Conservation (phyloP, 1,140 invertebrate genomes). For the Catajapyx aquilonaris region DNA sequence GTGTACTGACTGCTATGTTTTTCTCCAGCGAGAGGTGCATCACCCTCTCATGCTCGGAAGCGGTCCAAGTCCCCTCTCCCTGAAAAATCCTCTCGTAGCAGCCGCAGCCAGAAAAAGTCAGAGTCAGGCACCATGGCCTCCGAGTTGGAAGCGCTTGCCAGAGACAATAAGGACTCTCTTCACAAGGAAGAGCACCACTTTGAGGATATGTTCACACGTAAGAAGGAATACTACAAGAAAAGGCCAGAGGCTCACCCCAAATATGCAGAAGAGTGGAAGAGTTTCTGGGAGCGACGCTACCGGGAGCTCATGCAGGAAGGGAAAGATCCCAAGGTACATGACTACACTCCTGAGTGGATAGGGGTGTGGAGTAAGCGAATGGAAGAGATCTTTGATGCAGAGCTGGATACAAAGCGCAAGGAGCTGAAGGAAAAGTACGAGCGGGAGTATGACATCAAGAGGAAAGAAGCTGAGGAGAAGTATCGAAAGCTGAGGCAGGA, state of each 20-base stretch:
- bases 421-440: slow-evolving; percentile 21
- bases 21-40: too few species aligned
- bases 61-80: too few species aligned
- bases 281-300: slow-evolving; percentile 28
- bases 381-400: slow-evolving; percentile 46
- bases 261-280: slow-evolving; percentile 9
- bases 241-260: slow-evolving; percentile 10
- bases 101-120: too few species aligned
- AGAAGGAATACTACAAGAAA: slow-evolving; percentile 7
- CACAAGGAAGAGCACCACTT: not conserved
- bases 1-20: too few species aligned
- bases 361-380: slow-evolving; percentile 56
- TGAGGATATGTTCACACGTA: not conserved
- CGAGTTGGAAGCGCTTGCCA: too few species aligned
- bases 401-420: slow-evolving; percentile 32
- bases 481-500: slow-evolving; percentile 5
- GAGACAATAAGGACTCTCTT: too few species aligned
- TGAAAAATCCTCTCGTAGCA: too few species aligned
- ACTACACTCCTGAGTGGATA: slow-evolving; percentile 74
- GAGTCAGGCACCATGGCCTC: too few species aligned
- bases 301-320: slow-evolving; percentile 54
- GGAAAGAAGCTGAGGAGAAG: slow-evolving; percentile 5
- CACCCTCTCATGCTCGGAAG: too few species aligned
- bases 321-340: slow-evolving; percentile 49
- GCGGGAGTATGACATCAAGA: slow-evolving; percentile 2